Conservation (phyloP, 2,113 vertebrate genomes). For the Corvus cornix region DNA sequence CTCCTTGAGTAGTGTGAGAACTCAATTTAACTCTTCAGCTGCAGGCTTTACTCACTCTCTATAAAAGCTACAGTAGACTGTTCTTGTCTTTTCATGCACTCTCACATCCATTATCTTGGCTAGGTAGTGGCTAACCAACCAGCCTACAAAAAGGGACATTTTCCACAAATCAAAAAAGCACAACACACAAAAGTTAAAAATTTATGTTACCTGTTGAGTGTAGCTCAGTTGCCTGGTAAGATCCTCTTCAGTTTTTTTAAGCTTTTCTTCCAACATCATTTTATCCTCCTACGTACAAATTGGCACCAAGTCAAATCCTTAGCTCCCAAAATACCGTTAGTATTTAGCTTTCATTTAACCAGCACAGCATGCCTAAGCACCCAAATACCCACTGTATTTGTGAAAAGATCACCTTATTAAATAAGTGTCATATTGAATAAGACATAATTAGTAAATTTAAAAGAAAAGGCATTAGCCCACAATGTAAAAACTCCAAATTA, state of each 20-base stretch:
- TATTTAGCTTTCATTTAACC: background rate
- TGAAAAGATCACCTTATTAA: background rate
- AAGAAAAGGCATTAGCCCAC: background rate
- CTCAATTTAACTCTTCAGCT: background rate
- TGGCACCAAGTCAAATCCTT: background rate
- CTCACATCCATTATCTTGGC: background rate
- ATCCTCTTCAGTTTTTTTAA: conserved; percentile 86
- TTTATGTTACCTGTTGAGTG: conserved; percentile 82
- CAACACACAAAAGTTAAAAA: background rate
- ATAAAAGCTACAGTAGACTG: background rate
- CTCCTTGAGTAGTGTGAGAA: background rate
- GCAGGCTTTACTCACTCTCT: background rate
- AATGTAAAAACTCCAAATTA: background rate
- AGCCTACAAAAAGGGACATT: background rate
- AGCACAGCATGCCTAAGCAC: background rate
- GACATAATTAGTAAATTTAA: background rate
- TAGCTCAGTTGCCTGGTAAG: conserved; percentile 84
- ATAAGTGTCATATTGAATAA: background rate
- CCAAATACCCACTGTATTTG: background rate
- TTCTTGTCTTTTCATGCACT: background rate
- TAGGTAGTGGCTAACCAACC: background rate
- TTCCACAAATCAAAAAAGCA: background rate
- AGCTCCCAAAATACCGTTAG: background rate
- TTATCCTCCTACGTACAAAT: conserved; percentile 84
- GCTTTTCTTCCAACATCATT: conserved; percentile 76